Percentiles rank a stretch among this genome's conserved stretches.
phyloP scores from a whole-genome alignment of 2,113 vertebrate genomes.

The Hylia prasina region DNA sequence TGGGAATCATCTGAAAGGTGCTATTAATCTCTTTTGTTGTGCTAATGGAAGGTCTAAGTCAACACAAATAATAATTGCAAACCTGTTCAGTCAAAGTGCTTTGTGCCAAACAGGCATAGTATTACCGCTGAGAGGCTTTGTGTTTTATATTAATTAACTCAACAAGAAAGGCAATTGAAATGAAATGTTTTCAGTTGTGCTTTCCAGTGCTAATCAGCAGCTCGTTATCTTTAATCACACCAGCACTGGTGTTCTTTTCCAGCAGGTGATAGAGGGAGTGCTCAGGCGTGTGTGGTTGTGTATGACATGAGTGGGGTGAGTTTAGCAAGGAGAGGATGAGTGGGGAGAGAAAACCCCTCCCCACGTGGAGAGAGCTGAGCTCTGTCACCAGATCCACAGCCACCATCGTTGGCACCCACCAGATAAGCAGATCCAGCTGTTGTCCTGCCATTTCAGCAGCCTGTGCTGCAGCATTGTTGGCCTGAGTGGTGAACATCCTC shows the following conservation, averaged over 20 bases:
- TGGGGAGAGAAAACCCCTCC: fast-evolving
- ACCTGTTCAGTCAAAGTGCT: neutral
- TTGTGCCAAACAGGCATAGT: neutral
- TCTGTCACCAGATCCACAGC: neutral
- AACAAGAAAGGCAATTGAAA: conserved; percentile 44
- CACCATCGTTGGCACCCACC: fast-evolving
- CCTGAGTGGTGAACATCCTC: fast-evolving
- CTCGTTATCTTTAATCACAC: conserved; percentile 54
- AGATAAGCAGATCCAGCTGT: neutral
- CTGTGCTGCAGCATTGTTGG: neutral
- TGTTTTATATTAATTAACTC: conserved; percentile 38
- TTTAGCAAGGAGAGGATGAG: neutral
- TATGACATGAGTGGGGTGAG: neutral
- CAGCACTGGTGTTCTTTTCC: neutral
- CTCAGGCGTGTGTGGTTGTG: fast-evolving
- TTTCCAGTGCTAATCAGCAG: conserved; percentile 46
- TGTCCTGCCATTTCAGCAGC: neutral
- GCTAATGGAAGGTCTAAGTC: conserved; percentile 24
- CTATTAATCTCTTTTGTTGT: conserved; percentile 23
- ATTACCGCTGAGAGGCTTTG: neutral
- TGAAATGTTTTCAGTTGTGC: conserved; percentile 54
- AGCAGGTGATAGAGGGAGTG: neutral
- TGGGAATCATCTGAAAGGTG: neutral
- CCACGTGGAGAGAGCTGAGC: fast-evolving
- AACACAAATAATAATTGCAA: conserved; percentile 44